These are phyloP conservation scores for Meloidogyne exigua DNA, from an alignment of 1,140 invertebrate genomes.

Conservation along the genomic window DNA sequence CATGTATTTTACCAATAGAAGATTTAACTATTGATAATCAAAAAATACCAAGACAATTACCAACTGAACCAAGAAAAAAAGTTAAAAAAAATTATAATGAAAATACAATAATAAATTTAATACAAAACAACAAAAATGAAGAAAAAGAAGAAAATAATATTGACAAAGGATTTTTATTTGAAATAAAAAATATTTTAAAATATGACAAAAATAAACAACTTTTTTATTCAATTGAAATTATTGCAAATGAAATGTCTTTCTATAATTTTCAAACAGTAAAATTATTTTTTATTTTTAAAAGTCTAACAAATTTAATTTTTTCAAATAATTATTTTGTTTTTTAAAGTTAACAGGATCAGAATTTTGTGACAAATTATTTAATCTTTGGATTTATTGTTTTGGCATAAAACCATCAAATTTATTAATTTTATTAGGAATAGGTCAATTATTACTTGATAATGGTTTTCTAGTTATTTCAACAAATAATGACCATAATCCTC, in stretches of 20 bases:
- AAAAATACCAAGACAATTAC: not conserved
- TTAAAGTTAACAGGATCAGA: conserved; percentile 78
- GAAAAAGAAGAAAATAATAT: not conserved
- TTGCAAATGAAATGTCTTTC: not conserved
- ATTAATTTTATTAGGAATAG: not conserved
- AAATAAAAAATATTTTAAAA: not conserved
- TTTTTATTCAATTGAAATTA: not conserved
- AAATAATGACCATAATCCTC: not conserved
- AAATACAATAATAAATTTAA: not conserved
- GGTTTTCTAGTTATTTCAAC: conserved; percentile 11
- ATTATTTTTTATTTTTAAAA: not conserved
- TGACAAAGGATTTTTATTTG: not conserved
- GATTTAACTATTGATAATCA: conserved; percentile 35
- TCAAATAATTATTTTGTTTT: not conserved
- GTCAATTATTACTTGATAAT: conserved; percentile 1
- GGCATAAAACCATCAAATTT: conserved; percentile 12
- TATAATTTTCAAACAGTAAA: not conserved
- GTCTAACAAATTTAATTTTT: not conserved
- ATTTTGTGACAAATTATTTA: conserved; percentile 80
- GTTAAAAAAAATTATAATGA: not conserved
- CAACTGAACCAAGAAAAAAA: not conserved
- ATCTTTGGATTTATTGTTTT: conserved; percentile 74
- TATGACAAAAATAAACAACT: not conserved
- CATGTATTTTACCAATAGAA: conserved; percentile 58
- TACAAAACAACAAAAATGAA: not conserved